Evolutionary conservation across 1,140 invertebrate species (phyloP).

Genomic region (Sycophaga agraensis): DNA sequence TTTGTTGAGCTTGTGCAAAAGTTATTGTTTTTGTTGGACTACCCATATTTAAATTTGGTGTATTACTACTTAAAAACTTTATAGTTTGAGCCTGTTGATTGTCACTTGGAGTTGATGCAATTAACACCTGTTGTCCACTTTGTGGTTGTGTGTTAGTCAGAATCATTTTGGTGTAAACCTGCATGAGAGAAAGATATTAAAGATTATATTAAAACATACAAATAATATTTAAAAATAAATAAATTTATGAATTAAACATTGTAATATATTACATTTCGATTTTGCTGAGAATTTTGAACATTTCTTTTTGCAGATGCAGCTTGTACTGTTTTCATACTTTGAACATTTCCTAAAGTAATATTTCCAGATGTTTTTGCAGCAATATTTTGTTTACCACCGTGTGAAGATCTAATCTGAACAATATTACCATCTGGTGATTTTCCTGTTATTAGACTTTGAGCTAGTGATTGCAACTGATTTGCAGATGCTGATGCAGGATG

Average conservation of each 20-base stretch:
- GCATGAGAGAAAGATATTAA: constrained; percentile 10
- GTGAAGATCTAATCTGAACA: constrained; percentile 51
- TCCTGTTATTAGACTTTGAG: constrained; percentile 53
- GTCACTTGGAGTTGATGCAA: constrained; percentile 49
- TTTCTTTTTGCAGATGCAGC: constrained; percentile 45
- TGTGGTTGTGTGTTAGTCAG: constrained; percentile 57
- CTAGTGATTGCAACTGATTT: constrained; percentile 52
- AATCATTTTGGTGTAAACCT: constrained; percentile 65
- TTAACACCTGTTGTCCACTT: constrained; percentile 46
- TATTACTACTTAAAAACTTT: constrained; percentile 49
- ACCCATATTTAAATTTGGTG: constrained; percentile 40
- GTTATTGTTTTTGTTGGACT: constrained; percentile 70
- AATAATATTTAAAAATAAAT: no score
- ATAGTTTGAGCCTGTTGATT: constrained; percentile 45
- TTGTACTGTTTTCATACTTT: constrained; percentile 45
- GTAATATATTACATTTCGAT: constrained; percentile 43
- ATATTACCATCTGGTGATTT: constrained; percentile 55
- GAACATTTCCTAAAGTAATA: constrained; percentile 48
- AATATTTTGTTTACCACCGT: constrained; percentile 33
- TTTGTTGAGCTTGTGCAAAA: constrained; percentile 68
- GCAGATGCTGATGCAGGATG: constrained; percentile 52
- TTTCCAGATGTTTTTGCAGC: constrained; percentile 37
- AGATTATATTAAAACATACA: neutral
- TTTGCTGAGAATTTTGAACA: constrained; percentile 42
- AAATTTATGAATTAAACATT: no score